Base-by-base conservation (phyloP, 2,888 invertebrate species). In the Chaitophorus viminalis region DNA sequence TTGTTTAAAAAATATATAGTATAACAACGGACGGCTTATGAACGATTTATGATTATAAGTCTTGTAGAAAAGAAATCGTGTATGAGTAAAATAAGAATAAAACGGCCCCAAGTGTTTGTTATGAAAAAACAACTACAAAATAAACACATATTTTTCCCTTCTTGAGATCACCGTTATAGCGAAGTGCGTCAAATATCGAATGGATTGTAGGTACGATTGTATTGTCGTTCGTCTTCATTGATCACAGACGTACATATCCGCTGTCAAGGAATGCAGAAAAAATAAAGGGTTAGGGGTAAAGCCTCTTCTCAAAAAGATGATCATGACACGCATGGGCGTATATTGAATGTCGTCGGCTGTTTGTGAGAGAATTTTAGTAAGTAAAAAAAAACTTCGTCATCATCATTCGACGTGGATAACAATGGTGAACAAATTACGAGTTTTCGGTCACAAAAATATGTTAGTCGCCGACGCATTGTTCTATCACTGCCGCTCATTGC, bases 361-460 rank as follows among this genome's bases (percentile, higher is more conserved):
- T n/a, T n/a, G 46, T 31, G 84, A 76, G 76, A 70, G 68, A 52
- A 25, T 60, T 60, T 60, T 52, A 14, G 72, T 33, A 33, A 54
- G 11, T 33, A 31, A 78, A 65, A 78, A 83, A 84, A 77, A 85
- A 46, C 84, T 65, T 77, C 52, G 76, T 85, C 84, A 84, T 84
- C 84, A 46, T 76, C 65, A 77, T 77, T 68, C 76, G 84, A 77
- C 33, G 76, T 46, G 84, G 68, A 76, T 77, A 85, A 87, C 87
- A 87, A 87, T 87, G 87, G 87, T 65, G n/a, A 46, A 87, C 87
- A 87, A 87, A 87, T 87, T 87, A 87, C 87, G 46, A 81, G 78
- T 85, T 85, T 84, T 85, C 68, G 76, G 84, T 76, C 68, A 68
- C 84, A 85, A 85, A 84, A 85, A 85, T 77, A 77, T 77, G 84